Evolutionary conservation across 2,797 vertebrate species (phyloP), one percentile per base, ranked within the genome.

Genomic region (Brachyalestes nurse): DNA sequence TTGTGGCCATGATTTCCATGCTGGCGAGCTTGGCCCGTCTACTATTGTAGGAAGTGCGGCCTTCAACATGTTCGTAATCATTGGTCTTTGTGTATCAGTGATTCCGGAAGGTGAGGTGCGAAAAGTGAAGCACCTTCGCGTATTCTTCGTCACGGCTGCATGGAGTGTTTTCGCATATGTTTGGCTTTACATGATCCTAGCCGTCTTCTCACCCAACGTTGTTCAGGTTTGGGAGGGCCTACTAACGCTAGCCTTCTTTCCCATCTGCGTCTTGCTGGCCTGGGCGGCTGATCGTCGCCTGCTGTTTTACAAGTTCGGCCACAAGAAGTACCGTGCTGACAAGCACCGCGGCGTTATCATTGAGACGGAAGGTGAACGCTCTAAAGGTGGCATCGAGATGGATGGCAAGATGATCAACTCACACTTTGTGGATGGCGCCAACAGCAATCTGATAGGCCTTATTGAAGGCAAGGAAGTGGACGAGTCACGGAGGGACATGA

Each of bases 31-130:
- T 0, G 98, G 98, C 0, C 98, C 98, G 0, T 98, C 97, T 91
- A 99, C 98, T 42, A 99, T 99, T 0, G 98, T 99, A 45, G 98
- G 98, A 17, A 99, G 97, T 0, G 97, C 98, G 0, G 98, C 98
- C 0, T 99, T 99, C 89, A 99, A 99, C 85, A 99, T 99, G 97
- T 99, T 99, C n/a, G 97, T 99, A 83, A 99, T 99, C 85, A 98
- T 99, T 0, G 98, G 97, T 0, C 88, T 99, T 0, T 99, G 98
- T 8, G 97, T 99, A 6, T 97, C 97, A 0, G 97, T 99, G 57
- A 97, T 99, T 62, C 98, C 98, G 0, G 96, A 99, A 0, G 97
- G 97, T 5, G 94, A 99, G 85, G 95, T 94, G 9, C 92, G 98
- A 60, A 96, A 95, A 88, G 97, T 99, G 47, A 99, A 99, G 83